phyloP scores from a whole-genome alignment of 1,140 invertebrate genomes.

The Drosophila lacteicornis region DNA sequence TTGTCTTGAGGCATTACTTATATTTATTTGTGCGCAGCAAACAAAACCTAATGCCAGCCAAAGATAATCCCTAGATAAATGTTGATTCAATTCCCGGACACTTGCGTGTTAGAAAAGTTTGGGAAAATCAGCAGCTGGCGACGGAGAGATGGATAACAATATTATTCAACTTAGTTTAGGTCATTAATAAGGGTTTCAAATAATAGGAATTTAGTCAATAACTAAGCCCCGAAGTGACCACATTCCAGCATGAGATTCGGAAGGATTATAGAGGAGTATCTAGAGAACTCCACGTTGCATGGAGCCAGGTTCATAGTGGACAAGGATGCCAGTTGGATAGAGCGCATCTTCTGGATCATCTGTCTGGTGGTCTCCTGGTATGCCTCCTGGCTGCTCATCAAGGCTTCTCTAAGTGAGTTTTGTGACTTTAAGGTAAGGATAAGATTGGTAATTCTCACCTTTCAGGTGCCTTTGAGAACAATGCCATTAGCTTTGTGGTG shows the following conservation, averaged over 20 bases:
- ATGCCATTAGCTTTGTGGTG: conserved; percentile 89
- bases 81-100: conserved; percentile 18
- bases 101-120: conserved; percentile 35
- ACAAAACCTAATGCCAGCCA: conserved; percentile 8
- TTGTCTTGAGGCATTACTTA: neutral
- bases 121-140: conserved; percentile 52
- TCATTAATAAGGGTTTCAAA: neutral
- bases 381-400: conserved; percentile 87
- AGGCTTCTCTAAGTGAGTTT: conserved; percentile 85
- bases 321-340: conserved; percentile 85
- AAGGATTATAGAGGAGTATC: conserved; percentile 76
- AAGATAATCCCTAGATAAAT: conserved; percentile 42
- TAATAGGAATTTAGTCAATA: conserved; percentile 1
- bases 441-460: neutral
- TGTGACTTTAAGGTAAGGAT: accelerated
- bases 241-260: conserved; percentile 44
- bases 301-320: conserved; percentile 87
- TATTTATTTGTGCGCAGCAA: conserved; percentile 18
- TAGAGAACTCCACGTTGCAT: conserved; percentile 86
- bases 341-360: conserved; percentile 88
- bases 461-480: conserved; percentile 81
- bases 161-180: neutral
- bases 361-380: conserved; percentile 88
- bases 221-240: neutral
- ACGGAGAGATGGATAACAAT: neutral